phyloP scores from a whole-genome alignment of 1,140 invertebrate species.

The Caenorhabditis tropicalis region DNA sequence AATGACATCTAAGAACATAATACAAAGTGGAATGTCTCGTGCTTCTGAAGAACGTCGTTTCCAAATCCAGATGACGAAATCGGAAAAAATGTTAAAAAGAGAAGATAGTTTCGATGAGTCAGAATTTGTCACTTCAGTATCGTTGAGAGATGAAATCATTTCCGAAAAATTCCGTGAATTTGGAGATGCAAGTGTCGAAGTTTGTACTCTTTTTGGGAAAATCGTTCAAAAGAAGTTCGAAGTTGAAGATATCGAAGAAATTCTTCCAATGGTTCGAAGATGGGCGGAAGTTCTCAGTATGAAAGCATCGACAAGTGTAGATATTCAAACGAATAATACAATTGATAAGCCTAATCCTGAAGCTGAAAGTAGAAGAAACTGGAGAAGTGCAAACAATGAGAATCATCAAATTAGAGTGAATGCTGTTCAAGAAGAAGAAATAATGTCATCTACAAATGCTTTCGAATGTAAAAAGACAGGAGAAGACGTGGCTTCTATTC shows the following conservation, averaged over 20 bases:
- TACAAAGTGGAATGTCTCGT: slow-evolving; percentile 2
- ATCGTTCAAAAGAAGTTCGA: slow-evolving; percentile 55
- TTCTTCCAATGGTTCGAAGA: slow-evolving; percentile 23
- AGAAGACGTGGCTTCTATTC: slow-evolving; percentile 1
- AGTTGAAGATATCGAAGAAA: slow-evolving; percentile 44
- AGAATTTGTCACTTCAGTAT: slow-evolving; percentile 22
- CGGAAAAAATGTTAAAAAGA: slow-evolving; percentile 37
- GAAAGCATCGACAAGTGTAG: slow-evolving; percentile 37
- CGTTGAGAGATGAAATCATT: slow-evolving; percentile 34
- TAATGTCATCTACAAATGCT: slow-evolving; percentile 6
- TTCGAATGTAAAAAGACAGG: background rate
- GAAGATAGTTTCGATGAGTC: slow-evolving; percentile 33
- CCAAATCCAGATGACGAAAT: slow-evolving; percentile 46
- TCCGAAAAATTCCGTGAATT: slow-evolving; percentile 28
- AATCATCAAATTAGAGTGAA: slow-evolving; percentile 31
- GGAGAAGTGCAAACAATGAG: slow-evolving; percentile 44
- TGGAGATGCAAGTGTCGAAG: slow-evolving; percentile 52
- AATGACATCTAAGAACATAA: slow-evolving; percentile 34
- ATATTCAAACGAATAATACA: slow-evolving; percentile 45
- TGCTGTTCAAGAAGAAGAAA: slow-evolving; percentile 43
- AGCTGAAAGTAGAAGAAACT: slow-evolving; percentile 39
- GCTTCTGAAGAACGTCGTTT: slow-evolving; percentile 46
- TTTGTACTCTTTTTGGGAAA: slow-evolving; percentile 52
- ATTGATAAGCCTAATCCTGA: background rate
- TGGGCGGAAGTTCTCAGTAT: slow-evolving; percentile 50